Base-by-base conservation (phyloP, 2,888 invertebrate species). In the Stegophylla sp. region DNA sequence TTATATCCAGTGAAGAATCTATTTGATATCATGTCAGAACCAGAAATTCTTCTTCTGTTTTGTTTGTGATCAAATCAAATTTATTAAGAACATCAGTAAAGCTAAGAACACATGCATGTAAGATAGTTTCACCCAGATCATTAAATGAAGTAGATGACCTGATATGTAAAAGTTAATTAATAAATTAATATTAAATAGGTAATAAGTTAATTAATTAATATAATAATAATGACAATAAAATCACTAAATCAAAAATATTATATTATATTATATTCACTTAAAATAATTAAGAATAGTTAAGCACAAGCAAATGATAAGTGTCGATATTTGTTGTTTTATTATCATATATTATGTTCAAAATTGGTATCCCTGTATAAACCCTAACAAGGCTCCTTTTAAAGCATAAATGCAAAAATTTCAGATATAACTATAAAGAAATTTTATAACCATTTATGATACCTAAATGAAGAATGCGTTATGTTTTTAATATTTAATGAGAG, bases 361-460 rank as follows among this genome's bases (percentile, higher is more conserved):
- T n/a, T 83, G 82, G 82, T 83, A 72, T 74, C 51, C 66, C 41
- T 82, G 75, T 43, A 51, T 66, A 15, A 26, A 61, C 20, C 63
- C 63, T 59, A 20, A 20, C 1, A 17, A 67, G 28, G 83, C 82
- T 17, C 82, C 82, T 20, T 64, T 69, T 26, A 69, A 83, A 34
- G 53, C 63, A 81, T 74, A 20, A 79, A 82, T 26, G 17, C 45
- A 69, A 20, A 28, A 34, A 67, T 83, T 34, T 15, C 81, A 64
- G 26, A 75, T 43, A 34, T 26, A 15, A 81, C 69, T 28, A 41
- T 79, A 48, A 81, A 59, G 41, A 83, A 83, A 66, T 73, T 83
- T 63, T 48, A 45, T 26, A 72, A 81, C 17, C 83, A 84, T 81
- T 73, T 84, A 45, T 83, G 83, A 77, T 83, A 83, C 43, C 63